Percentiles rank a stretch among this genome's conserved stretches.
Conservation (phyloP, 2,888 invertebrate species). For the Meiosimyza decipiens region DNA sequence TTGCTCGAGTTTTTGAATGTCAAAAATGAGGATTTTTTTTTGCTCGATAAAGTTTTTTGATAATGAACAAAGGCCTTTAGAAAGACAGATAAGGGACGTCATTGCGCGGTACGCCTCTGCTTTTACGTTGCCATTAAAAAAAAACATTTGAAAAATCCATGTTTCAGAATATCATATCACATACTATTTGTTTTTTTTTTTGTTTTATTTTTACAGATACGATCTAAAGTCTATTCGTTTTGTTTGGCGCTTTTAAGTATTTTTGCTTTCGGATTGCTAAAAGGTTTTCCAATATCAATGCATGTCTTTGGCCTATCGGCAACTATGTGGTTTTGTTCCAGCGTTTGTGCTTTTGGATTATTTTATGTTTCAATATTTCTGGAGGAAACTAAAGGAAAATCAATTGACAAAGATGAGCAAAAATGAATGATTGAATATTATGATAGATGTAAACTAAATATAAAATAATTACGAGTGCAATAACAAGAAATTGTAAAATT, state of each 20-base stretch:
- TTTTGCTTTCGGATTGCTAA: constrained; percentile 54
- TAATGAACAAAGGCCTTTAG: too few species aligned
- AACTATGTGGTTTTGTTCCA: constrained; percentile 61
- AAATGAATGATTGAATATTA: background rate
- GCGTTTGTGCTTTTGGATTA: constrained; percentile 53
- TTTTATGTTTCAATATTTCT: constrained; percentile 57
- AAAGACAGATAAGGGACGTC: too few species aligned
- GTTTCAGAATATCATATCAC: background rate
- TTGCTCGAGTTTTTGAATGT: too few species aligned
- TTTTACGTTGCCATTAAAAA: too few species aligned
- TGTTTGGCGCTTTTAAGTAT: constrained; percentile 54
- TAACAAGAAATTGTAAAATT: too few species aligned
- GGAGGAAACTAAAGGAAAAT: constrained; percentile 63
- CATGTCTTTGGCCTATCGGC: constrained; percentile 53
- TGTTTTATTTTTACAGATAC: constrained; percentile 46
- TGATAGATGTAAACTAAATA: too few species aligned
- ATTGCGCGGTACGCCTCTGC: too few species aligned
- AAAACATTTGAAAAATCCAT: too few species aligned
- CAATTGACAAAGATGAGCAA: constrained; percentile 45
- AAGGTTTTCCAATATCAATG: constrained; percentile 58
- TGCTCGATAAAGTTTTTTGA: too few species aligned
- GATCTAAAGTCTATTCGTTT: constrained; percentile 55
- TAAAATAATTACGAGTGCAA: too few species aligned
- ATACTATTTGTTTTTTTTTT: background rate
- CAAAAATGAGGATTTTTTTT: too few species aligned